Evolutionary conservation across 1,140 invertebrate genomes (phyloP), one percentile per base, ranked within the genome.

Genomic region (Prorops nasuta): DNA sequence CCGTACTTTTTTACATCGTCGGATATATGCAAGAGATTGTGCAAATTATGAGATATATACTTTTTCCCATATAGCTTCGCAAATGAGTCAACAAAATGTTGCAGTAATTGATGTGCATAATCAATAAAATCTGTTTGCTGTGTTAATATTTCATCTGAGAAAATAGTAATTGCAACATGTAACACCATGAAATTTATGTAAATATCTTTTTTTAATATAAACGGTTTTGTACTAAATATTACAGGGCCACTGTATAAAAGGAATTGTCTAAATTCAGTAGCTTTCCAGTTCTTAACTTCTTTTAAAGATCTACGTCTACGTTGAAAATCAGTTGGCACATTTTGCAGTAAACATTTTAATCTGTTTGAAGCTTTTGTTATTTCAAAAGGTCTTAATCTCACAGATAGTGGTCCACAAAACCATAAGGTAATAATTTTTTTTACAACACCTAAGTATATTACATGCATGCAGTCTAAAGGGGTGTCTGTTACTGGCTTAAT

Each of bases 201-300:
- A 2, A 36, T 15, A 19, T 42, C 19, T 21, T 32, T 6, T 9
- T 21, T 36, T 3, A 46, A 16, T n/a, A n/a, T 20, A n/a, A n/a
- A n/a, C n/a, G n/a, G n/a, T n/a, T n/a, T n/a, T 6, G 22, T 36
- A 40, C 41, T 49, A 3, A 54, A 24, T 14, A 57, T 45, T 3
- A 59, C 31, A 2, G 43, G 16, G 3, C 54, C 49, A 1, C 37
- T 52, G 39, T 59, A 59, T 17, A 54, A 46, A 18, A 62, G 16
- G 48, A 64, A 53, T 42, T 44, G 34, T 16, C 59, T 36, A 28
- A 48, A 62, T 53, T 64, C 63, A 4, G 58, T 60, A n/a, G 50
- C 58, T 38, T 60, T 57, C 46, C 42, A 60, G 3, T 28, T 22
- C 14, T 45, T 44, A 9, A 55, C 35, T 32, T 41, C 43, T 14